A percentile compares a stretch with the other conserved stretches of the same genome.
phyloP scores from a whole-genome alignment of 2,113 vertebrate genomes.

The Todiramphus chloris region DNA sequence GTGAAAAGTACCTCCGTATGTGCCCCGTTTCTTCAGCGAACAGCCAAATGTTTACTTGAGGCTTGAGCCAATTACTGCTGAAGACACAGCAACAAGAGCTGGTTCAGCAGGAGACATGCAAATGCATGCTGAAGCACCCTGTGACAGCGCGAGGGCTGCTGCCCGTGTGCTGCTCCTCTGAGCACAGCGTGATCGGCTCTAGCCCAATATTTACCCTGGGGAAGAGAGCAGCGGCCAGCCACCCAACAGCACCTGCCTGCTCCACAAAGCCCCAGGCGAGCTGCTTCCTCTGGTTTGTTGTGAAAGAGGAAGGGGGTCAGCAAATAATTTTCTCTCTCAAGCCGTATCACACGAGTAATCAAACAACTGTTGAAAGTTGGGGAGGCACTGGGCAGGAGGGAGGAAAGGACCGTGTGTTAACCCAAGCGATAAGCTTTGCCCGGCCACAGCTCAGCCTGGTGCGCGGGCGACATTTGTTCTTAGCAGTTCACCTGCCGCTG shows the following conservation, averaged over 20 bases:
- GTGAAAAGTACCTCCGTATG: neutral
- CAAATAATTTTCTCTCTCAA: neutral
- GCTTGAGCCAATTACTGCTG: neutral
- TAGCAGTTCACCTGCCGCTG: constrained; percentile 86
- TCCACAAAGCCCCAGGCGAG: neutral
- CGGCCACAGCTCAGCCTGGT: constrained; percentile 15
- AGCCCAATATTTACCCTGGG: constrained; percentile 60
- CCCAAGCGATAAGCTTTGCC: constrained; percentile 48
- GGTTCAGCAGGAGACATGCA: neutral
- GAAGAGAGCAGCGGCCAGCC: constrained; percentile 7
- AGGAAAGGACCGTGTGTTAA: neutral
- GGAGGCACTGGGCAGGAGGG: neutral
- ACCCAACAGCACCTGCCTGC: constrained; percentile 57
- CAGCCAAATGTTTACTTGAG: neutral
- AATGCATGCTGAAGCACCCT: neutral
- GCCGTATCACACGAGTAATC: constrained; percentile 20
- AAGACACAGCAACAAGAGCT: neutral
- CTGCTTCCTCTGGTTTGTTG: constrained; percentile 45
- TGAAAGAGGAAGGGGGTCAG: neutral
- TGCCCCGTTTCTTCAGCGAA: neutral
- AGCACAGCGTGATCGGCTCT: constrained; percentile 43
- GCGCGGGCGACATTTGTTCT: constrained; percentile 17
- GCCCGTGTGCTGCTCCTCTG: neutral
- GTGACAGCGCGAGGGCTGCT: neutral
- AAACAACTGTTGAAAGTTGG: constrained; percentile 44